phyloP scores from a whole-genome alignment of 2,113 vertebrate genomes.

The Dasyurus viverrinus region DNA sequence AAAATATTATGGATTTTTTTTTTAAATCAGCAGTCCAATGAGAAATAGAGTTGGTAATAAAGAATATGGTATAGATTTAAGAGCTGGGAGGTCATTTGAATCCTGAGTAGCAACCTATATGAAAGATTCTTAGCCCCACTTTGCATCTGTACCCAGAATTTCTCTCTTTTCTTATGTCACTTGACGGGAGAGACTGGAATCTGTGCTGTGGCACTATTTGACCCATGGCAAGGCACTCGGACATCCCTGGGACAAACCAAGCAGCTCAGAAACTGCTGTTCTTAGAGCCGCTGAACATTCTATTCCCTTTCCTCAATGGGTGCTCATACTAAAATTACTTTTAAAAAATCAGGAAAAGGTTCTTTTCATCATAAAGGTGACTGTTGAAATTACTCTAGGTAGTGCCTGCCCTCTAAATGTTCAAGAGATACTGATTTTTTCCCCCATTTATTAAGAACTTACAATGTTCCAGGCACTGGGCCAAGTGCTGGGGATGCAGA shows the following conservation, averaged over 20 bases:
- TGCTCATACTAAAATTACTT: conserved; percentile 20
- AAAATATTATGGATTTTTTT: background rate
- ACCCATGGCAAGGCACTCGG: background rate
- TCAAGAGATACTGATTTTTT: background rate
- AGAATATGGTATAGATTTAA: background rate
- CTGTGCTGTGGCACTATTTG: background rate
- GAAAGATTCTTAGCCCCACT: background rate
- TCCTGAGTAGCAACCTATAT: background rate
- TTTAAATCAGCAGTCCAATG: background rate
- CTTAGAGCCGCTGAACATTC: background rate
- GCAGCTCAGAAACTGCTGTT: conserved; percentile 11
- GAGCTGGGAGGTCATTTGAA: background rate
- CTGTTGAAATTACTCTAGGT: conserved; percentile 26
- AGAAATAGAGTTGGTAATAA: background rate
- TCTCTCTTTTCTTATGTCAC: conserved; percentile 14
- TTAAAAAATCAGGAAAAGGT: background rate
- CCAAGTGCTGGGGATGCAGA: background rate
- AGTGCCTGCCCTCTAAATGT: background rate
- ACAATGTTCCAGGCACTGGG: background rate
- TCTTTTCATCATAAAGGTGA: conserved; percentile 20
- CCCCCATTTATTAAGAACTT: background rate
- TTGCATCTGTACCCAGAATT: background rate
- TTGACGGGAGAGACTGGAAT: background rate
- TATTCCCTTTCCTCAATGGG: conserved; percentile 39
- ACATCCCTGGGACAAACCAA: background rate